These are phyloP conservation scores for Coenonympha arcania DNA, from an alignment of 2,888 invertebrate species.

Conservation along the genomic window DNA sequence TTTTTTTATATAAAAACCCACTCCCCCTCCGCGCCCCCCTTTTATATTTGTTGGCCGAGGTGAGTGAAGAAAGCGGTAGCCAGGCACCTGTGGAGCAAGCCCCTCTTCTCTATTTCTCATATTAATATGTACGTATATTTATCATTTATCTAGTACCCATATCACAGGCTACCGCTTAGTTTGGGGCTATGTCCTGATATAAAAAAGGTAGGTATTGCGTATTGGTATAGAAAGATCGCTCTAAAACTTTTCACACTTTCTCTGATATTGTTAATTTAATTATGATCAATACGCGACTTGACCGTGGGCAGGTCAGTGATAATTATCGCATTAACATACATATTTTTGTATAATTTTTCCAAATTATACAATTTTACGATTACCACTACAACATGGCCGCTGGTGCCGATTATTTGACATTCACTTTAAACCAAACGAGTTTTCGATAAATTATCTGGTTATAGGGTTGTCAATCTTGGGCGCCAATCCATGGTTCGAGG, in stretches of 20 bases:
- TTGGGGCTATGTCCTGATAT: no score
- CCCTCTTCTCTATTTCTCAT: no score
- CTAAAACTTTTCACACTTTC: background rate
- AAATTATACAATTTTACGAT: slow-evolving; percentile 2
- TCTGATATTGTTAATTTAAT: background rate
- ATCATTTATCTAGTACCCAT: no score
- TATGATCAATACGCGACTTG: background rate
- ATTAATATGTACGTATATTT: no score
- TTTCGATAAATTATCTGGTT: slow-evolving; percentile 3
- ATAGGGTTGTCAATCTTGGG: slow-evolving; percentile 4
- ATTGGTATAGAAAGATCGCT: background rate
- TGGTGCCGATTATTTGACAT: background rate
- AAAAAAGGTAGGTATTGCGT: no score
- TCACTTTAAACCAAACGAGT: background rate
- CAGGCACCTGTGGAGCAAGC: no score
- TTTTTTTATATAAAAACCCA: no score
- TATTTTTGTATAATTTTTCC: background rate
- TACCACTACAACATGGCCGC: background rate
- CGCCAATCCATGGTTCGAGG: no score
- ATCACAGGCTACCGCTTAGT: no score
- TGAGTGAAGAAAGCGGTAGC: no score
- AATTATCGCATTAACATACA: slow-evolving; percentile 6
- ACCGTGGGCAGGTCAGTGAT: background rate
- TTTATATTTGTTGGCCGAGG: no score
- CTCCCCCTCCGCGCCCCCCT: no score